phyloP scores from a whole-genome alignment of 2,888 invertebrate genomes.

The Gymnosoma rotundatum region DNA sequence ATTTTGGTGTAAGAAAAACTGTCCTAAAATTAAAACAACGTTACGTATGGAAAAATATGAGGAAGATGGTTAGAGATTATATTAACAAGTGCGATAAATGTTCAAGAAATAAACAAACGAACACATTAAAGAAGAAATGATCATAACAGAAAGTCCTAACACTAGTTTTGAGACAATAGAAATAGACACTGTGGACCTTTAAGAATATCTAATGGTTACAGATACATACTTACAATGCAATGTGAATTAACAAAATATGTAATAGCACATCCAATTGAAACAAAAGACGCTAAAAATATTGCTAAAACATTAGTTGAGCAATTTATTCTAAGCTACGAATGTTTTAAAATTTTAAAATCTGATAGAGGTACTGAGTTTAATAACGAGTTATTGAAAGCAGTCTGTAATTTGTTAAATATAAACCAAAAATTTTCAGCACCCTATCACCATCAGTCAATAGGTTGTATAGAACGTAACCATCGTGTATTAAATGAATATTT shows the following conservation, averaged over 20 bases:
- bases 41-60: conserved; percentile 61
- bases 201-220: conserved; percentile 39
- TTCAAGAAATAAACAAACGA: conserved; percentile 15
- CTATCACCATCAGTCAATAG: conserved; percentile 9
- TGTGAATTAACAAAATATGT: conserved; percentile 53
- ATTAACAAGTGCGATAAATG: conserved; percentile 59
- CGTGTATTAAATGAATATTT: conserved; percentile 11
- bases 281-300: conserved; percentile 41
- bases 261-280: conserved; percentile 48
- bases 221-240: conserved; percentile 56
- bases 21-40: conserved; percentile 23
- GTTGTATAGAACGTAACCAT: conserved; percentile 14
- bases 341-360: neutral
- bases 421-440: conserved; percentile 11
- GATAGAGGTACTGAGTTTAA: conserved; percentile 45
- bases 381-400: conserved; percentile 41
- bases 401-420: conserved; percentile 37
- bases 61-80: conserved; percentile 57
- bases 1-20: conserved; percentile 16
- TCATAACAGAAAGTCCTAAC: conserved; percentile 59
- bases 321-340: neutral
- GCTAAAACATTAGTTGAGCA: neutral
- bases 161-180: conserved; percentile 39
- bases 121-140: conserved; percentile 45
- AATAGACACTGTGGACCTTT: conserved; percentile 39